These are phyloP conservation scores for Parauchenoglanis punctatus DNA, from an alignment of 2,797 vertebrate genomes.

Conservation along the genomic window DNA sequence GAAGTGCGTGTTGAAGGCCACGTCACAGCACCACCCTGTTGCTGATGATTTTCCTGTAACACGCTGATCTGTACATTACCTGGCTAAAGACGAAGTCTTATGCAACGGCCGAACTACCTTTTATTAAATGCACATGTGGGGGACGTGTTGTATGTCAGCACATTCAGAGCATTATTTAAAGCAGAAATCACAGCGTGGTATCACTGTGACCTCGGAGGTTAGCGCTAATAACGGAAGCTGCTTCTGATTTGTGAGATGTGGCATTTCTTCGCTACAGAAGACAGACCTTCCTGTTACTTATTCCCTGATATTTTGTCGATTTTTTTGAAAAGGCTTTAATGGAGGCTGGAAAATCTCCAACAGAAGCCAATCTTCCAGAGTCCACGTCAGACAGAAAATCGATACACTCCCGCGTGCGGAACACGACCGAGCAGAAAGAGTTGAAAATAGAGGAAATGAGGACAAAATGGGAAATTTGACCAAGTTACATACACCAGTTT, in stretches of 20 bases:
- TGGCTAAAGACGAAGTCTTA: constrained; percentile 3
- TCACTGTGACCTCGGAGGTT: neutral
- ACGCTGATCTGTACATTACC: neutral
- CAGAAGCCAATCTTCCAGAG: constrained; percentile 23
- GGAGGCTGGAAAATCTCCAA: constrained; percentile 32
- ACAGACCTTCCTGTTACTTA: constrained; percentile 35
- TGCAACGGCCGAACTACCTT: neutral
- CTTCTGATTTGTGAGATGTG: constrained; percentile 4
- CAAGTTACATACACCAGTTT: neutral
- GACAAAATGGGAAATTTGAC: constrained; percentile 8
- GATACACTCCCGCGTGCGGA: constrained; percentile 42
- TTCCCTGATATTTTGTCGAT: constrained; percentile 31
- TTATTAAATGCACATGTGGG: neutral
- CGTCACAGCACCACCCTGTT: neutral
- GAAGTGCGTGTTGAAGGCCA: neutral
- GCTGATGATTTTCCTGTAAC: neutral
- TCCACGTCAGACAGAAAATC: constrained; percentile 49
- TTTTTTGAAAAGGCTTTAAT: constrained; percentile 31
- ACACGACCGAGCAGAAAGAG: constrained; percentile 32
- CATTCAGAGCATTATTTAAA: neutral
- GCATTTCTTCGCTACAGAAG: constrained; percentile 4
- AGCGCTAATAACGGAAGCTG: neutral
- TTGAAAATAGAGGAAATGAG: constrained; percentile 40
- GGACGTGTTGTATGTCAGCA: neutral
- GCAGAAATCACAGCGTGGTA: neutral